These are phyloP conservation scores for Apis dorsata DNA, from an alignment of 1,140 invertebrate species.

Conservation along the genomic window DNA sequence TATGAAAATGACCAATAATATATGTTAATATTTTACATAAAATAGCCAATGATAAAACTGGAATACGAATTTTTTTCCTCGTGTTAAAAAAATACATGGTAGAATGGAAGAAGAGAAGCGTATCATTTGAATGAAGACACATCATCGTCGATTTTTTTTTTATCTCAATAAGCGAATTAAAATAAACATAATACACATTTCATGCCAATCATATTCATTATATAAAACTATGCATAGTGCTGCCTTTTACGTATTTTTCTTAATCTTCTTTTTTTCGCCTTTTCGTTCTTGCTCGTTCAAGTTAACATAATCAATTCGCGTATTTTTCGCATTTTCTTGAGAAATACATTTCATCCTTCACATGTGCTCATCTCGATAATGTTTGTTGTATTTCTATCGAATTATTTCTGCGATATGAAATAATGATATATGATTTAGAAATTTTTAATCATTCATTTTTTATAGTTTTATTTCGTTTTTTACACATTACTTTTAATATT, in stretches of 20 bases:
- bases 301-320: constrained; percentile 10
- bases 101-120: constrained; percentile 8
- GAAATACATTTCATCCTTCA: constrained; percentile 26
- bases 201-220: constrained; percentile 37
- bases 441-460: background rate
- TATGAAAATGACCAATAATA: too few species aligned
- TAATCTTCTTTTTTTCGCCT: constrained; percentile 8
- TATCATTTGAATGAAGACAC: constrained; percentile 24
- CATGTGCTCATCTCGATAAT: constrained; percentile 2
- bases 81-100: constrained; percentile 4
- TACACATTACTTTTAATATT: too few species aligned
- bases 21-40: too few species aligned
- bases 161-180: constrained; percentile 53
- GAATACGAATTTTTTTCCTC: background rate
- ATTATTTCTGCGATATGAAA: background rate
- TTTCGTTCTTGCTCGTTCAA: background rate
- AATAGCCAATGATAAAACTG: background rate
- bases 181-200: constrained; percentile 48
- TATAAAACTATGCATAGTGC: background rate
- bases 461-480: background rate
- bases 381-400: constrained; percentile 19
- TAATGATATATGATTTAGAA: background rate
- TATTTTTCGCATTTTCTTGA: constrained; percentile 32
- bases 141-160: constrained; percentile 33
- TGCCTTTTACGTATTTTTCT: constrained; percentile 46